Conservation (phyloP, 2,888 invertebrate genomes). For the Zygogramma bicolorata region DNA sequence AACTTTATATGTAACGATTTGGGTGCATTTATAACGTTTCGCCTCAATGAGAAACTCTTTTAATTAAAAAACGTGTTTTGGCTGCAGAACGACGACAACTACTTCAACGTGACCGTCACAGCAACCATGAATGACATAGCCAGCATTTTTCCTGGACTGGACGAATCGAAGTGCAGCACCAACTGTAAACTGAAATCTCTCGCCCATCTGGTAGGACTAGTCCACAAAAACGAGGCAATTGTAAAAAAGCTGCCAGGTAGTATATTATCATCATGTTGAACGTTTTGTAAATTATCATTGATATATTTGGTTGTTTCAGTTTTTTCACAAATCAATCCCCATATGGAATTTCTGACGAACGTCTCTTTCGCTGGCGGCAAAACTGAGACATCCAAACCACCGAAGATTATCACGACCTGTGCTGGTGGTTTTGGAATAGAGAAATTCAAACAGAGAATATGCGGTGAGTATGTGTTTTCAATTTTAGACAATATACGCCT, state of each 20-base stretch:
- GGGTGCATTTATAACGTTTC: too few species aligned
- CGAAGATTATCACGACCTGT: conserved; percentile 61
- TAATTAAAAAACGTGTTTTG: too few species aligned
- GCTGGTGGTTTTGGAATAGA: conserved; percentile 63
- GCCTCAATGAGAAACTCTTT: too few species aligned
- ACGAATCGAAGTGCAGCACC: conserved; percentile 56
- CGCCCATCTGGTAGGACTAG: conserved; percentile 57
- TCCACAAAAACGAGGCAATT: conserved; percentile 61
- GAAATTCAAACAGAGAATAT: conserved; percentile 58
- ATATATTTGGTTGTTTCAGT: conserved; percentile 40
- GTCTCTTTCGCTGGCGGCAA: conserved; percentile 3
- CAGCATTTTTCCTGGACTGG: conserved; percentile 54
- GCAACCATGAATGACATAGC: conserved; percentile 56
- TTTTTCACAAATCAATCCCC: conserved; percentile 34
- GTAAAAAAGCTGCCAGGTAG: conserved; percentile 60
- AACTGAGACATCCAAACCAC: conserved; percentile 44
- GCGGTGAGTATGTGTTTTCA: conserved; percentile 62
- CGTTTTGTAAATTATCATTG: not conserved
- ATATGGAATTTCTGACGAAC: conserved; percentile 33
- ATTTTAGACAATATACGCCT: too few species aligned
- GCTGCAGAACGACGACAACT: conserved; percentile 55
- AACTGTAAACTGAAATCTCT: conserved; percentile 62
- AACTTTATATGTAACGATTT: too few species aligned
- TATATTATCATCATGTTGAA: not conserved
- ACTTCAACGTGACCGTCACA: conserved; percentile 57